Percentiles rank a stretch among this genome's conserved stretches.
Evolutionary conservation across 2,797 vertebrate genomes (phyloP).

Genomic region (Serranus cabrilla): DNA sequence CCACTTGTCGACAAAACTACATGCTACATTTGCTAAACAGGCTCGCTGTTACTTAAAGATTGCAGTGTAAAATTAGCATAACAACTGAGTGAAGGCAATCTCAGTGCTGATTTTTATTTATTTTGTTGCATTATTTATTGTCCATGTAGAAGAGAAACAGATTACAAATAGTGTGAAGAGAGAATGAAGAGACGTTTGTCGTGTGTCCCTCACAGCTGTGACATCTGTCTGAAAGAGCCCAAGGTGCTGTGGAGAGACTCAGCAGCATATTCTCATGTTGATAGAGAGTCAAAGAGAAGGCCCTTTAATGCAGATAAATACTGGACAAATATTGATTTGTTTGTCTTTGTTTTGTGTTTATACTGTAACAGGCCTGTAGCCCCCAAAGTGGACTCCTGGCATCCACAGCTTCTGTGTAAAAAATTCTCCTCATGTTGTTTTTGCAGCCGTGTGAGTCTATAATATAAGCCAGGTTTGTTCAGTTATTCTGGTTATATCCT

Average conservation of each 20-base stretch:
- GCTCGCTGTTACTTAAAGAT: slow-evolving; percentile 50
- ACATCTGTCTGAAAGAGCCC: slow-evolving; percentile 33
- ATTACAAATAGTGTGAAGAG: slow-evolving; percentile 33
- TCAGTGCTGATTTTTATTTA: background rate
- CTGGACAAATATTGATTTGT: slow-evolving; percentile 65
- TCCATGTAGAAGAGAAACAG: slow-evolving; percentile 9
- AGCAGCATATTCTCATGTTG: slow-evolving; percentile 15
- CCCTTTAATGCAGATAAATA: slow-evolving; percentile 54
- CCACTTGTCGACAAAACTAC: slow-evolving; percentile 48
- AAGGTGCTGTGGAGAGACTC: slow-evolving; percentile 21
- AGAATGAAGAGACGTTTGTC: slow-evolving; percentile 23
- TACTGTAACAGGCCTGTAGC: slow-evolving; percentile 50
- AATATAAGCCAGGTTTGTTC: slow-evolving; percentile 71
- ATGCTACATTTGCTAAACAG: slow-evolving; percentile 62
- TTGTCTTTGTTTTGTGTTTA: slow-evolving; percentile 53
- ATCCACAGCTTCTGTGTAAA: slow-evolving; percentile 45
- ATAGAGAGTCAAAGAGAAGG: slow-evolving; percentile 12
- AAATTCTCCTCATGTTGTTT: slow-evolving; percentile 52
- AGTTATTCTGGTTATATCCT: slow-evolving; percentile 69
- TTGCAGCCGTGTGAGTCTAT: slow-evolving; percentile 58
- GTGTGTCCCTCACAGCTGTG: slow-evolving; percentile 31
- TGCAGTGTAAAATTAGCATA: slow-evolving; percentile 61
- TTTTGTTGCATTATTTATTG: slow-evolving; percentile 46
- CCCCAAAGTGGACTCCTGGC: slow-evolving; percentile 61
- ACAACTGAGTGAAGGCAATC: slow-evolving; percentile 43